Evolutionary conservation across 2,888 invertebrate genomes (phyloP).

Genomic region (Chaetoderma sp.): DNA sequence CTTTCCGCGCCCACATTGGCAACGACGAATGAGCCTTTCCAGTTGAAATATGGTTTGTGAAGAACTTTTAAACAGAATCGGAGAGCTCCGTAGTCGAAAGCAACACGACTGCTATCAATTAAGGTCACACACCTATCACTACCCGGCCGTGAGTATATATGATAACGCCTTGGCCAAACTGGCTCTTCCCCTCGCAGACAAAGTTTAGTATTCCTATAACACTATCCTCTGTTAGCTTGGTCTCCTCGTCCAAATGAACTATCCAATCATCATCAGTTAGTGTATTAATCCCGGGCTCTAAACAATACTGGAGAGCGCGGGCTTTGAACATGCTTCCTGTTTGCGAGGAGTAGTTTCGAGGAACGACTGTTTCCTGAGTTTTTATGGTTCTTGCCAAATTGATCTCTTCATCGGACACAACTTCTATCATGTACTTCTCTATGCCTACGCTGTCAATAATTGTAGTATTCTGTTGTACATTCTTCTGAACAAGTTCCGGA

Average conservation of each 20-base stretch:
- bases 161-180: constrained; percentile 32
- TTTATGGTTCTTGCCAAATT: background rate
- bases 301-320: constrained; percentile 5
- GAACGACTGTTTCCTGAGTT: background rate
- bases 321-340: background rate
- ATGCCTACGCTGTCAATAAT: constrained; percentile 38
- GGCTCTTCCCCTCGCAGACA: background rate
- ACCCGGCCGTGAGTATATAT: constrained; percentile 54
- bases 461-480: constrained; percentile 30
- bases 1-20: constrained; percentile 53
- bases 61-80: constrained; percentile 46
- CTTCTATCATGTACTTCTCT: constrained; percentile 44
- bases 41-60: constrained; percentile 53
- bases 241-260: constrained; percentile 12
- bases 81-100: constrained; percentile 49
- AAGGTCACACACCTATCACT: constrained; percentile 56
- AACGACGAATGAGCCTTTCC: constrained; percentile 63
- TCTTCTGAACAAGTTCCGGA: constrained; percentile 38
- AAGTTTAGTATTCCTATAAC: constrained; percentile 6
- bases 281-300: background rate
- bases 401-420: constrained; percentile 42
- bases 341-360: background rate
- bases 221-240: background rate
- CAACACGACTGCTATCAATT: constrained; percentile 54
- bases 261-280: constrained; percentile 2